Evolutionary conservation across 2,888 invertebrate genomes (phyloP).

Genomic region (Dinocampus coccinellae): DNA sequence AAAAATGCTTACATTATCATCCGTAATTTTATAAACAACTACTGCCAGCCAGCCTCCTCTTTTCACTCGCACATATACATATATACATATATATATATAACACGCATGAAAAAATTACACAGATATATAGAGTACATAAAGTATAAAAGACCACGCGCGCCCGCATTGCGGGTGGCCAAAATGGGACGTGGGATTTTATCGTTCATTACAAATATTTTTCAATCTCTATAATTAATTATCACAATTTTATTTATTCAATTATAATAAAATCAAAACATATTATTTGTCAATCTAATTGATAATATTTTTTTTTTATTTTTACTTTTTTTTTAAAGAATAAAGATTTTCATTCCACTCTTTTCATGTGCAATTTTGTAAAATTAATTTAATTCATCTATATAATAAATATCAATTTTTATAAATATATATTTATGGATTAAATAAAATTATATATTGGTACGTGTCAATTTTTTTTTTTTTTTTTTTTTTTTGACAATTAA

Average conservation of each 20-base stretch:
- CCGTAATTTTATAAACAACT: constrained; percentile 68
- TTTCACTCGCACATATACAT: constrained; percentile 27
- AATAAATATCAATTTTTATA: too few relatives aligned
- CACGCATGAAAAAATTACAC: neutral
- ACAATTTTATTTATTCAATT: neutral
- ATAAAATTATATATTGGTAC: too few relatives aligned
- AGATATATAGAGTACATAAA: neutral
- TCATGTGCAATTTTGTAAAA: too few relatives aligned
- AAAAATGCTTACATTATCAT: constrained; percentile 70
- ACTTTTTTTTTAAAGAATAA: neutral
- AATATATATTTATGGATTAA: too few relatives aligned
- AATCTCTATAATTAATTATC: neutral
- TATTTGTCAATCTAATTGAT: neutral
- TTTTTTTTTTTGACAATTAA: too few relatives aligned
- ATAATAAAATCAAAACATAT: neutral
- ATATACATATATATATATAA: neutral
- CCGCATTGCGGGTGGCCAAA: constrained; percentile 64
- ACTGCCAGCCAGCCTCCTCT: constrained; percentile 39
- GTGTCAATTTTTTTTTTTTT: too few relatives aligned
- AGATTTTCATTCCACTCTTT: too few relatives aligned
- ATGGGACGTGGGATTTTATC: constrained; percentile 18
- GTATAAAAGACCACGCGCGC: constrained; percentile 3
- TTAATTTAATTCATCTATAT: too few relatives aligned
- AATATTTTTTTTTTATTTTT: neutral
- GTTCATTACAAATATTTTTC: neutral